phyloP scores from a whole-genome alignment of 2,888 invertebrate genomes.

The Camponotus fellah region DNA sequence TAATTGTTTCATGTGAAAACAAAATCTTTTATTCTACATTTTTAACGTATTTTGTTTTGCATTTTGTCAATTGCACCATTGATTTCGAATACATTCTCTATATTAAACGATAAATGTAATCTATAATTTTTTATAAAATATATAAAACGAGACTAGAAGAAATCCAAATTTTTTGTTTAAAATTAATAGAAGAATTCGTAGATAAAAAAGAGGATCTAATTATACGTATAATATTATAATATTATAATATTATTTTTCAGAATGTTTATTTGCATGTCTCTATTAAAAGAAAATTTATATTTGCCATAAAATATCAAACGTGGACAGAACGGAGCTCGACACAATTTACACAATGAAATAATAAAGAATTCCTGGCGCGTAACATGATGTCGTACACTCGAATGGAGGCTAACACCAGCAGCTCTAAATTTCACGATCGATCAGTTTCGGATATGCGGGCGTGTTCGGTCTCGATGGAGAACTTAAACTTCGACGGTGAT shows the following conservation, averaged over 20 bases:
- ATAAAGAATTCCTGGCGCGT: slow-evolving; percentile 8
- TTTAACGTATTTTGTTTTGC: not conserved
- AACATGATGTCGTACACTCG: not conserved
- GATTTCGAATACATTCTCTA: not conserved
- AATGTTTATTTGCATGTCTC: not conserved
- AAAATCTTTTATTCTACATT: not conserved
- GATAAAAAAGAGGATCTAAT: not conserved
- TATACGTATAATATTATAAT: too few species aligned
- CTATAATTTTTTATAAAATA: not conserved
- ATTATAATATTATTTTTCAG: not conserved
- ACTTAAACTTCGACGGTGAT: slow-evolving; percentile 59
- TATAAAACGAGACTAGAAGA: not conserved
- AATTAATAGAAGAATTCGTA: not conserved
- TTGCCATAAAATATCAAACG: not conserved
- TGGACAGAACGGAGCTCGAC: not conserved
- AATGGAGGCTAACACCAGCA: not conserved
- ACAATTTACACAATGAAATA: slow-evolving; percentile 9
- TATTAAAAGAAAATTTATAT: not conserved
- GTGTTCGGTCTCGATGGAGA: slow-evolving; percentile 51
- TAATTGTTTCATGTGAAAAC: not conserved
- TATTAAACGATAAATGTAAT: not conserved
- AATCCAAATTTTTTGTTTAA: not conserved
- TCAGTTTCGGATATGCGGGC: slow-evolving; percentile 60
- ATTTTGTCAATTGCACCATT: not conserved
- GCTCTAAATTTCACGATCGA: slow-evolving; percentile 53